These are phyloP conservation scores for Hypolimnas misippus DNA, from an alignment of 2,888 invertebrate species.

Conservation along the genomic window DNA sequence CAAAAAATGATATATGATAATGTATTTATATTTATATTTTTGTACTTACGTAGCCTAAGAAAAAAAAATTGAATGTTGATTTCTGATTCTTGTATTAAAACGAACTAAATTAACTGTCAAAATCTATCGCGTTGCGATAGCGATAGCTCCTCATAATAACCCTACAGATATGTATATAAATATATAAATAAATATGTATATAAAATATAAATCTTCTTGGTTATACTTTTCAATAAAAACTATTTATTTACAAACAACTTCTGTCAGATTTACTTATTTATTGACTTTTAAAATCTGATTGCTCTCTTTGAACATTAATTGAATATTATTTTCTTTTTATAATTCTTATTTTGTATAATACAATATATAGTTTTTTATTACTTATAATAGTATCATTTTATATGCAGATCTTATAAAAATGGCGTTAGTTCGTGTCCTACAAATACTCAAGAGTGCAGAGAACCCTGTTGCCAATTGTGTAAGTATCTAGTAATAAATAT, in stretches of 20 bases:
- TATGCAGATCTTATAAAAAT: slow-evolving; percentile 4
- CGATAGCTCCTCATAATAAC: too few relatives aligned
- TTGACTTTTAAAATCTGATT: not conserved
- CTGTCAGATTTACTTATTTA: not conserved
- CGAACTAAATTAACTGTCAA: too few relatives aligned
- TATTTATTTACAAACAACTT: not conserved
- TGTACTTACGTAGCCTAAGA: too few relatives aligned
- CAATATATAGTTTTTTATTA: not conserved
- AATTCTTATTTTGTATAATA: not conserved
- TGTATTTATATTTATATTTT: not conserved
- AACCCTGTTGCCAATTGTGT: slow-evolving; percentile 13
- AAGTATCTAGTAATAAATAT: slow-evolving; percentile 8
- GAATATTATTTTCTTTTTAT: not conserved
- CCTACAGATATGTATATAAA: too few relatives aligned
- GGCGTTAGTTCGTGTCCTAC: slow-evolving; percentile 23
- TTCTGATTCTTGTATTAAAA: too few relatives aligned
- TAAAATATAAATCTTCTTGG: too few relatives aligned
- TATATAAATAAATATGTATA: too few relatives aligned
- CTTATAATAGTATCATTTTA: not conserved
- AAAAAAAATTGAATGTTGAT: too few relatives aligned
- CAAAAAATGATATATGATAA: too few relatives aligned
- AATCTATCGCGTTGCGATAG: too few relatives aligned
- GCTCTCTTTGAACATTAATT: not conserved
- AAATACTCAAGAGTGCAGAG: slow-evolving; percentile 22
- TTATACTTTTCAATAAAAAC: not conserved